Evolutionary conservation across 2,797 vertebrate genomes (phyloP).

Genomic region (Menidia menidia): DNA sequence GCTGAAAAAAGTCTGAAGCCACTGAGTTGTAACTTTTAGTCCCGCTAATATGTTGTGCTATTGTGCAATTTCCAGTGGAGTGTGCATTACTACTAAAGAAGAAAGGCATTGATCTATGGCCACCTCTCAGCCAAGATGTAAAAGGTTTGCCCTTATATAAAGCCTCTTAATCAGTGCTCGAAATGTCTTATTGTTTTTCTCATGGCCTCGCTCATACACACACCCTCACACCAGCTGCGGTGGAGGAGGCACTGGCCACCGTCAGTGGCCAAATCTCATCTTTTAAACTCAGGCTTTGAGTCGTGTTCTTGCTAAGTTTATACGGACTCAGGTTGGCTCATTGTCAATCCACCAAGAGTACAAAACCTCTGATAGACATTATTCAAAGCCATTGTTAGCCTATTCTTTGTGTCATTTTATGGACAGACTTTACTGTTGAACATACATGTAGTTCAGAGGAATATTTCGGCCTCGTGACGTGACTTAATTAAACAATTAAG

Average conservation of each 20-base stretch:
- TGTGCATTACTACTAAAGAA: conserved; percentile 62
- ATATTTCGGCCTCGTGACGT: not conserved
- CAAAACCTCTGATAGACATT: not conserved
- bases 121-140: conserved; percentile 28
- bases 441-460: not conserved
- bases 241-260: not conserved
- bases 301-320: not conserved
- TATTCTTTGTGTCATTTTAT: not conserved
- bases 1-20: conserved; percentile 58
- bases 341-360: not conserved
- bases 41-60: conserved; percentile 56
- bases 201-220: not conserved
- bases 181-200: not conserved
- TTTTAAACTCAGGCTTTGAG: not conserved
- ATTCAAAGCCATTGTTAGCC: not conserved
- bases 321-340: not conserved
- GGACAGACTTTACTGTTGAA: not conserved
- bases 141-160: not conserved
- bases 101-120: conserved; percentile 73
- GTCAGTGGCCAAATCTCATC: not conserved
- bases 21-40: conserved; percentile 67
- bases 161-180: not conserved
- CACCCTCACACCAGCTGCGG: not conserved
- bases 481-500: not conserved
- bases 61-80: conserved; percentile 67